phyloP scores from a whole-genome alignment of 2,113 vertebrate species.

The Polyodon spathula region DNA sequence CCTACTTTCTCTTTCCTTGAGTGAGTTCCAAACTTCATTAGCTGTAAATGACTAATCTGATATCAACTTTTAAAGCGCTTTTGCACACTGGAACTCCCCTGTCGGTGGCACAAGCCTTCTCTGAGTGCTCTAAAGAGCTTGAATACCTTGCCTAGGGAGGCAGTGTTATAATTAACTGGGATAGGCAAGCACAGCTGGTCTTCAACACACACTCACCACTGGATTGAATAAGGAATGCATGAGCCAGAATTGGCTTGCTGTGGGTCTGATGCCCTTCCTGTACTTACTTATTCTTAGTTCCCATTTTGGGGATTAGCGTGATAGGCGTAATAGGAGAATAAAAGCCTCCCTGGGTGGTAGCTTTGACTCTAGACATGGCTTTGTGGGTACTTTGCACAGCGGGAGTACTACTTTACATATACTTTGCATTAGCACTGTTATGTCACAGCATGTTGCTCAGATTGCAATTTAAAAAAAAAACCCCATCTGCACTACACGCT shows the following conservation, averaged over 20 bases:
- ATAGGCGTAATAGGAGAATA: not conserved
- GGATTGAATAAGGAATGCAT: not conserved
- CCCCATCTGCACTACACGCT: too few species aligned
- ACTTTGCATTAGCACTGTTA: not conserved
- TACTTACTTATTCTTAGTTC: not conserved
- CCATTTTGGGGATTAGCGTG: not conserved
- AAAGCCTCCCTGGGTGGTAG: too few species aligned
- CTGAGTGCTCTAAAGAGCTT: not conserved
- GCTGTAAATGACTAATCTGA: too few species aligned
- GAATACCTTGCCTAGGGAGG: not conserved
- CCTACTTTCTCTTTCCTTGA: not conserved
- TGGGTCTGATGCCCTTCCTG: not conserved
- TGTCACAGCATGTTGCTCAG: not conserved
- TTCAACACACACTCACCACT: not conserved
- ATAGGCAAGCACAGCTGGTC: not conserved
- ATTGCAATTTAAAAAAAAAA: too few species aligned
- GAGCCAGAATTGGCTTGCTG: not conserved
- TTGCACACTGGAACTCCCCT: not conserved
- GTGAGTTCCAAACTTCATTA: not conserved
- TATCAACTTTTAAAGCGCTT: not conserved
- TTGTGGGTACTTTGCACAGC: too few species aligned
- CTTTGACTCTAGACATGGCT: not conserved
- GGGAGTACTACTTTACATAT: too few species aligned
- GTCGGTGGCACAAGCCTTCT: not conserved
- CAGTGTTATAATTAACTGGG: slow-evolving; percentile 1